Evolutionary conservation across 30 jellyfish, hydroid and myxozoan species (phyloP).

Genomic region (Aurelia sp.): DNA sequence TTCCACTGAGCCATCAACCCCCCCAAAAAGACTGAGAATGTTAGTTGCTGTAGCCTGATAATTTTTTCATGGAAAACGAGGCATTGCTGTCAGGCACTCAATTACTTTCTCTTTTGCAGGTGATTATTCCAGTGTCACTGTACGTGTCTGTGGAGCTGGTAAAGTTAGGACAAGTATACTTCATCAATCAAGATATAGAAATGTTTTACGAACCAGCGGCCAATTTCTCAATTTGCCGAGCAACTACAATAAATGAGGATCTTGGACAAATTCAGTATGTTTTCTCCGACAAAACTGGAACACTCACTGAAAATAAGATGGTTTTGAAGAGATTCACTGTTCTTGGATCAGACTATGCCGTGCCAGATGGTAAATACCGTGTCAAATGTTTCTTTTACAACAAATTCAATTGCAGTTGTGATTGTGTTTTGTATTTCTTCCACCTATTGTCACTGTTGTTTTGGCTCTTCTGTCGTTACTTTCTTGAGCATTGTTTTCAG

Average conservation of each 20-base stretch:
- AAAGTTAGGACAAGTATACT: constrained; percentile 95
- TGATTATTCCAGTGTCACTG: constrained; percentile 91
- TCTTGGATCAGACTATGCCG: constrained; percentile 61
- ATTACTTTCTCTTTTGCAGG: constrained; percentile 26
- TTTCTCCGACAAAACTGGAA: constrained; percentile 96
- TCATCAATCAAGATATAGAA: constrained; percentile 89
- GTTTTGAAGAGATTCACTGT: constrained; percentile 83
- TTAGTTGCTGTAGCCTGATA: neutral
- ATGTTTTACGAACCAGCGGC: constrained; percentile 79
- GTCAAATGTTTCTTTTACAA: neutral
- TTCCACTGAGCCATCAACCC: neutral
- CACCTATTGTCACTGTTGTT: no score
- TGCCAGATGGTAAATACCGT: constrained; percentile 54
- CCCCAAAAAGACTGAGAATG: no score
- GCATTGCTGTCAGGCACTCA: neutral
- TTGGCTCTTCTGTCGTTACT: no score
- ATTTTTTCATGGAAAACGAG: neutral
- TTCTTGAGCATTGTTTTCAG: no score
- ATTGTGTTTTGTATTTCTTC: no score
- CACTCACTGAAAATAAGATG: constrained; percentile 96
- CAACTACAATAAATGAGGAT: constrained; percentile 96
- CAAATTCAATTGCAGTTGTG: no score
- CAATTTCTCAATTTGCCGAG: constrained; percentile 82
- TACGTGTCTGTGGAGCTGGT: constrained; percentile 97
- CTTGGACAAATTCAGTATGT: constrained; percentile 96